Conservation (phyloP, 2,888 invertebrate genomes). For the Euzophera pinguis region DNA sequence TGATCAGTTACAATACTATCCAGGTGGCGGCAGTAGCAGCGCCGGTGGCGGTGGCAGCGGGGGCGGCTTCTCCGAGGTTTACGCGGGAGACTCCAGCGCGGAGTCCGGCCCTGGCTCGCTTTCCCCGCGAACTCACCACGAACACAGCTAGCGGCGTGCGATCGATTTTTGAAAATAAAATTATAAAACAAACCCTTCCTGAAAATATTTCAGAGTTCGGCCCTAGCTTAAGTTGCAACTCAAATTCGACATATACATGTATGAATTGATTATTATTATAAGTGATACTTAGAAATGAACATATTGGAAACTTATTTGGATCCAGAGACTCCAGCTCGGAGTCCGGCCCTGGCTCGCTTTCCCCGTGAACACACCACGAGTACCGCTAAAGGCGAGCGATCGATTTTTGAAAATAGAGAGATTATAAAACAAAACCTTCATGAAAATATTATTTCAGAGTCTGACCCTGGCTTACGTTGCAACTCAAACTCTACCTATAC, state of each 20-base stretch:
- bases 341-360: slow-evolving; percentile 70
- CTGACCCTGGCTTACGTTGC: neutral
- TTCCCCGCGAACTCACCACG: slow-evolving; percentile 68
- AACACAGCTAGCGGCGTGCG: slow-evolving; percentile 68
- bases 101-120: slow-evolving; percentile 72
- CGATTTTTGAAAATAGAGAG: slow-evolving; percentile 10
- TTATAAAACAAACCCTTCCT: neutral
- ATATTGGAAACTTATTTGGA: neutral
- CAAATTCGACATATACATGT: neutral
- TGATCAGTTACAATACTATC: neutral
- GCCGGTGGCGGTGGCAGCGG: slow-evolving; percentile 64
- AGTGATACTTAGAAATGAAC: too few species aligned
- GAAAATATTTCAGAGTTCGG: neutral
- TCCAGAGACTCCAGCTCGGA: slow-evolving; percentile 67
- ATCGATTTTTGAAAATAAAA: slow-evolving; percentile 10
- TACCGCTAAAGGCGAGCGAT: slow-evolving; percentile 69
- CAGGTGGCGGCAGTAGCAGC: slow-evolving; percentile 42
- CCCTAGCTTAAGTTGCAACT: neutral
- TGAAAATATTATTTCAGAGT: neutral
- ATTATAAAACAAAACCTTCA: neutral
- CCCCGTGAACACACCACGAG: slow-evolving; percentile 68
- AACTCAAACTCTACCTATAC: neutral
- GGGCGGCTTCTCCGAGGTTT: slow-evolving; percentile 69
- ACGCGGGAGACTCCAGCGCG: slow-evolving; percentile 72
- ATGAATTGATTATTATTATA: neutral